phyloP scores from a whole-genome alignment of 2,797 vertebrate genomes.

The Karalla daura region DNA sequence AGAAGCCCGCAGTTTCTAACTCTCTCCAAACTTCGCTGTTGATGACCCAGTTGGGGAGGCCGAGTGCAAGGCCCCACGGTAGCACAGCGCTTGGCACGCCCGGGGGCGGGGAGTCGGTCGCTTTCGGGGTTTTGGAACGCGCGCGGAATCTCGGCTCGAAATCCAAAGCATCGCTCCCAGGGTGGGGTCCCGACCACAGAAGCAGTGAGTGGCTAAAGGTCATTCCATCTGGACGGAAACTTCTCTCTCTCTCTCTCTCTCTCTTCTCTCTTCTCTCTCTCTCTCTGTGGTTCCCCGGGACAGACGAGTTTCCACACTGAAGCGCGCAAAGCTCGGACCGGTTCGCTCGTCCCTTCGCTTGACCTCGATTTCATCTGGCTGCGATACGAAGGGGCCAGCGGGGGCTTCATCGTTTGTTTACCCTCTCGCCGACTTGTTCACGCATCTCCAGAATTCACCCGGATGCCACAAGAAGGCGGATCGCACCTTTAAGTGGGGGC shows the following conservation, averaged over 20 bases:
- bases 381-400: no score
- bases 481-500: no score
- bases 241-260: conserved; percentile 29
- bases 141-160: conserved; percentile 64
- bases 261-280: no score
- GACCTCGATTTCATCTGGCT: no score
- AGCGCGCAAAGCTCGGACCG: no score
- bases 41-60: conserved; percentile 39
- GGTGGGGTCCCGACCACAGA: conserved; percentile 66
- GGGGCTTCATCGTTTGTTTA: no score
- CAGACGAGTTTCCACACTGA: no score
- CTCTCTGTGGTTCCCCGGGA: no score
- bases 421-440: no score
- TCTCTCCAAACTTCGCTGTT: conserved; percentile 41
- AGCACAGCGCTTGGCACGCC: conserved; percentile 58
- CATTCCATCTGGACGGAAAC: conserved; percentile 49
- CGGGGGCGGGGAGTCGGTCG: conserved; percentile 64
- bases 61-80: conserved; percentile 46
- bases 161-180: conserved; percentile 65
- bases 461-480: no score
- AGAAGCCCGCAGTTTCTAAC: conserved; percentile 32
- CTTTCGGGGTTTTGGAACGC: conserved; percentile 64
- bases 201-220: conserved; percentile 44
- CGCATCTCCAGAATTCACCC: no score
- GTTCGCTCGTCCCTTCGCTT: no score